phyloP scores from a whole-genome alignment of 1,140 invertebrate genomes.

The Leptinotarsa defecta region DNA sequence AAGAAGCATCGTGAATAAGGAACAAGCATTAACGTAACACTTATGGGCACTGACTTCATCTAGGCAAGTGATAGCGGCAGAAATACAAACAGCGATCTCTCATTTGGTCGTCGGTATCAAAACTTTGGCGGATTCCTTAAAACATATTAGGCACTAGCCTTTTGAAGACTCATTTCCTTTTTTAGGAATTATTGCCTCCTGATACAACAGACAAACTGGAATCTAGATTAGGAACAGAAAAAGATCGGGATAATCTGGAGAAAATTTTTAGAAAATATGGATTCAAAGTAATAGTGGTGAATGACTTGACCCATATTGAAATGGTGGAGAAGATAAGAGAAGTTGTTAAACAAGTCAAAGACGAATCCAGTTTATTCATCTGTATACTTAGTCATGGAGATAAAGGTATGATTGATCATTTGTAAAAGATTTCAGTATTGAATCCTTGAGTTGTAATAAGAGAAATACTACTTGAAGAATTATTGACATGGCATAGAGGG shows the following conservation, averaged over 20 bases:
- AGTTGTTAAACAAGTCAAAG: constrained; percentile 22
- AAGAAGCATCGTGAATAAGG: no score
- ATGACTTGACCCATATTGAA: constrained; percentile 40
- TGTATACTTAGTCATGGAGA: constrained; percentile 49
- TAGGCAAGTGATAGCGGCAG: neutral
- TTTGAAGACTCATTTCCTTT: constrained; percentile 3
- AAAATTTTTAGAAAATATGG: constrained; percentile 40
- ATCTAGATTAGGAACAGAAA: constrained; percentile 40
- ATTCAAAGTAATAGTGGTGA: constrained; percentile 36
- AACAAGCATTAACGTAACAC: no score
- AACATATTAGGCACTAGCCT: neutral
- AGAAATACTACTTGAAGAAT: neutral
- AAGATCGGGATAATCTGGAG: constrained; percentile 41
- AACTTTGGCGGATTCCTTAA: neutral
- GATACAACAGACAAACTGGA: constrained; percentile 34
- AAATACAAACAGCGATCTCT: neutral
- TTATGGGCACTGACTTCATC: no score
- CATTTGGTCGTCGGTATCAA: neutral
- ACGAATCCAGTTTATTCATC: constrained; percentile 47
- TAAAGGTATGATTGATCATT: constrained; percentile 34
- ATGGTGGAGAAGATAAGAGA: constrained; percentile 37
- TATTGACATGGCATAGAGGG: neutral
- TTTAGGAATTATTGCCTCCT: constrained; percentile 41
- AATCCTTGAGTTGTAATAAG: neutral
- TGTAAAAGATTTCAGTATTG: neutral